A percentile compares a stretch with the other conserved stretches of the same genome.
phyloP scores from a whole-genome alignment of 2,888 invertebrate species.

The Apomyelois bistriatella region DNA sequence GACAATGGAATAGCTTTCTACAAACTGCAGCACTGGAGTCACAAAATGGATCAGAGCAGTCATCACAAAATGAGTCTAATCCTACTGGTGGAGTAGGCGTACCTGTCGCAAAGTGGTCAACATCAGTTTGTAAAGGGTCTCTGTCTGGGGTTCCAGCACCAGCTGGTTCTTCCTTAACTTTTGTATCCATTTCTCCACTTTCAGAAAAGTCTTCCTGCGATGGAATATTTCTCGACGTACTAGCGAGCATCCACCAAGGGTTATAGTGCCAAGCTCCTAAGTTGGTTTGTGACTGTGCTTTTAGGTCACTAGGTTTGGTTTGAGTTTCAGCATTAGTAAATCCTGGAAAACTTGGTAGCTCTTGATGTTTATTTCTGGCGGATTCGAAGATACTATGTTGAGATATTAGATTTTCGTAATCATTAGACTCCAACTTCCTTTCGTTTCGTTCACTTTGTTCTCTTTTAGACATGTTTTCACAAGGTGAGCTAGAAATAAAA shows the following conservation, averaged over 20 bases:
- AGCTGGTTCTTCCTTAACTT: slow-evolving; percentile 70
- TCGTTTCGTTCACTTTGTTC: slow-evolving; percentile 69
- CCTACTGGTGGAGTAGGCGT: slow-evolving; percentile 65
- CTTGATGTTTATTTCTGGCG: slow-evolving; percentile 64
- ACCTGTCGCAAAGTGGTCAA: slow-evolving; percentile 57
- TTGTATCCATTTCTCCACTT: slow-evolving; percentile 57
- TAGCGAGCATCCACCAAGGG: slow-evolving; percentile 78
- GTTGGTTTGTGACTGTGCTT: slow-evolving; percentile 60
- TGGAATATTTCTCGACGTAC: slow-evolving; percentile 68
- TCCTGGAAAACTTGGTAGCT: slow-evolving; percentile 73
- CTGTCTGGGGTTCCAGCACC: slow-evolving; percentile 66
- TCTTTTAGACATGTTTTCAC: slow-evolving; percentile 65
- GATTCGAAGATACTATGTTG: slow-evolving; percentile 76
- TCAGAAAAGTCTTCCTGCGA: slow-evolving; percentile 72
- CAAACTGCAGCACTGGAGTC: slow-evolving; percentile 68
- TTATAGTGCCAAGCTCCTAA: slow-evolving; percentile 75
- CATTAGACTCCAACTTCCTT: slow-evolving; percentile 69
- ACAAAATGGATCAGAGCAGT: slow-evolving; percentile 77
- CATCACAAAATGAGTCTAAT: slow-evolving; percentile 73
- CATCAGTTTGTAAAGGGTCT: slow-evolving; percentile 60
- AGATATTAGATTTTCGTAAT: slow-evolving; percentile 73
- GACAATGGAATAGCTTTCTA: slow-evolving; percentile 75
- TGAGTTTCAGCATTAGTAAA: slow-evolving; percentile 77
- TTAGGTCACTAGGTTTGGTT: slow-evolving; percentile 70
- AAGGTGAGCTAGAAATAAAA: slow-evolving; percentile 31